These are phyloP conservation scores for Siphlonurus alternatus DNA, from an alignment of 2,888 invertebrate species.

Conservation along the genomic window DNA sequence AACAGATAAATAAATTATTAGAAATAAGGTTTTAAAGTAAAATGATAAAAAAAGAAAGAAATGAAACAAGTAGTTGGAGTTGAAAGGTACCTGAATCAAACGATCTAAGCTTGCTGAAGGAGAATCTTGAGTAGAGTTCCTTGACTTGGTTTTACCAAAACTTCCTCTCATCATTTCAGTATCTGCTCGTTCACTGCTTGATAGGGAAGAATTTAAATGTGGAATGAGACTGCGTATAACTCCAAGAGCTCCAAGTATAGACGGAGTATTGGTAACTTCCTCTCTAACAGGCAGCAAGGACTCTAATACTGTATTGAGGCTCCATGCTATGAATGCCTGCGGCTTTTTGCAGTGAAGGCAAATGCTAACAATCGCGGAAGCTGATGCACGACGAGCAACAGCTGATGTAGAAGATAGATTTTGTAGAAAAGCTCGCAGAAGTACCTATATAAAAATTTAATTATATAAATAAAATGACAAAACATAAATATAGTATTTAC, in stretches of 20 bases:
- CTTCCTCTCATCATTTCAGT: slow-evolving; percentile 20
- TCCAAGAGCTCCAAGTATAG: slow-evolving; percentile 8
- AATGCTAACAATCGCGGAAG: slow-evolving; percentile 60
- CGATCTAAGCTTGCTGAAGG: slow-evolving; percentile 21
- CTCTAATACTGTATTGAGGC: neutral
- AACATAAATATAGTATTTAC: neutral
- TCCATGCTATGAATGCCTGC: slow-evolving; percentile 41
- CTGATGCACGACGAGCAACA: slow-evolving; percentile 63
- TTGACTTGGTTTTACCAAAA: slow-evolving; percentile 19
- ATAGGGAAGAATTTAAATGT: slow-evolving; percentile 1
- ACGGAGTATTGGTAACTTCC: neutral
- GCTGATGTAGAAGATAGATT: slow-evolving; percentile 49
- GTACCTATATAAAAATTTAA: slow-evolving; percentile 29
- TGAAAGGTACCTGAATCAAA: slow-evolving; percentile 22
- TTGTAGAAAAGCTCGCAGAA: slow-evolving; percentile 46
- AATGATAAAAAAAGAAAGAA: slow-evolving; percentile 1
- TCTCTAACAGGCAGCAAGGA: neutral
- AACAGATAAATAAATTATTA: slow-evolving; percentile 7
- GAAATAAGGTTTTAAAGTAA: slow-evolving; percentile 5
- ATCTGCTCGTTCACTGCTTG: neutral
- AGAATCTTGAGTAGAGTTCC: slow-evolving; percentile 20
- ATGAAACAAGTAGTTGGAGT: neutral
- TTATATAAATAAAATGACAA: slow-evolving; percentile 2
- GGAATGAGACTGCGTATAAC: slow-evolving; percentile 3
- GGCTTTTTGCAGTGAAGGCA: slow-evolving; percentile 64